A percentile compares a stretch with the other conserved stretches of the same genome.
These are phyloP conservation scores for Pharmacophagus antenor DNA, from an alignment of 2,888 invertebrate species.

Conservation along the genomic window DNA sequence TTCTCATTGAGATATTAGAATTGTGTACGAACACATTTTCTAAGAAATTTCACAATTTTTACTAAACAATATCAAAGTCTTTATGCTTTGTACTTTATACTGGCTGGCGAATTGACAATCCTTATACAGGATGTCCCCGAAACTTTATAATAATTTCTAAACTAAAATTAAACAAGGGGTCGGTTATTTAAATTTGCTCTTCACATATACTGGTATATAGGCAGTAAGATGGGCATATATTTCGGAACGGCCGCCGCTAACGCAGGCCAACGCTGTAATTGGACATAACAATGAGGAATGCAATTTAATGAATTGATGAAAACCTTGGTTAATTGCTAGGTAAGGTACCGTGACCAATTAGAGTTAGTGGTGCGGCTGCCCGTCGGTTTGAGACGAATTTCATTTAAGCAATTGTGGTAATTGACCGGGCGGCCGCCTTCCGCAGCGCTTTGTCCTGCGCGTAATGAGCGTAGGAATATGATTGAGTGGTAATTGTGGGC, in stretches of 20 bases:
- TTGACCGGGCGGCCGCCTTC: conserved; percentile 70
- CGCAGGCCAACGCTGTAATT: conserved; percentile 11
- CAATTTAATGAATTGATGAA: conserved; percentile 26
- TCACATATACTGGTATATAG: too few relatives aligned
- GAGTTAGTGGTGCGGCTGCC: conserved; percentile 46
- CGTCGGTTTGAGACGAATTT: conserved; percentile 69
- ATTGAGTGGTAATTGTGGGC: conserved; percentile 33
- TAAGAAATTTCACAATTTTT: too few relatives aligned
- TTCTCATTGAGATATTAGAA: too few relatives aligned
- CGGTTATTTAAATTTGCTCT: too few relatives aligned
- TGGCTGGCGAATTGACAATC: too few relatives aligned
- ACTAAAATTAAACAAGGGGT: too few relatives aligned
- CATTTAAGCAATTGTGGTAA: conserved; percentile 79
- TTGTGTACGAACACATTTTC: too few relatives aligned
- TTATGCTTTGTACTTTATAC: too few relatives aligned
- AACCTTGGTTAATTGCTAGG: conserved; percentile 61
- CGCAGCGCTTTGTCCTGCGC: conserved; percentile 60
- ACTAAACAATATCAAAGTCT: too few relatives aligned
- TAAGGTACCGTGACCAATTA: conserved; percentile 79
- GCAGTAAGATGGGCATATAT: too few relatives aligned
- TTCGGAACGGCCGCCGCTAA: background rate
- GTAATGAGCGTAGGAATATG: conserved; percentile 42
- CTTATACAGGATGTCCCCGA: too few relatives aligned
- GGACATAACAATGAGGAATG: conserved; percentile 16
- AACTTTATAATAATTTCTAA: too few relatives aligned